A percentile compares a stretch with the other conserved stretches of the same genome.
Evolutionary conservation across 2,888 invertebrate genomes (phyloP).

Genomic region (Stenichneumon culpator): DNA sequence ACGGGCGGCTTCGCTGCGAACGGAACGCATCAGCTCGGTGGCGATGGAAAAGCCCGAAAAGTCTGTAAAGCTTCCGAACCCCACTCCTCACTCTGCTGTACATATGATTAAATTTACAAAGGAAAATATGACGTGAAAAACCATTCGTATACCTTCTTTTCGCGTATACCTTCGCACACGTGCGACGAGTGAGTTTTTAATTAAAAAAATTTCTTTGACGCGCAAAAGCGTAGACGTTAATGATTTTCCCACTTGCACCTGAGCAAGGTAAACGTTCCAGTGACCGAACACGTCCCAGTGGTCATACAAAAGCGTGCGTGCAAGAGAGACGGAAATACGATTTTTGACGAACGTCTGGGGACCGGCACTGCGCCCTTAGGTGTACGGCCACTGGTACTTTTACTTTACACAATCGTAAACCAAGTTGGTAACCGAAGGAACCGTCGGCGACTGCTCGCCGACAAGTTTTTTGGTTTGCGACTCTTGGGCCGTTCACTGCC

Average conservation of each 20-base stretch:
- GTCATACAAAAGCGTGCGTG: no score
- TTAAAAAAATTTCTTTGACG: constrained; percentile 9
- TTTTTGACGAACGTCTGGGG: no score
- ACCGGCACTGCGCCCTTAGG: no score
- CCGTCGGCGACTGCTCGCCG: not conserved
- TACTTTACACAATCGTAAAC: not conserved
- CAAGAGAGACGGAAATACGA: no score
- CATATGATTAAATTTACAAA: constrained; percentile 17
- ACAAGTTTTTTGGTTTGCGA: not conserved
- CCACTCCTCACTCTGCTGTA: not conserved
- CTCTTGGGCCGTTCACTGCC: no score
- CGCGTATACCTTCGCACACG: not conserved
- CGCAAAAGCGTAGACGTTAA: not conserved
- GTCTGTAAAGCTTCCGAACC: not conserved
- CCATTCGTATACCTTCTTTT: constrained; percentile 2
- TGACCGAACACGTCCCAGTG: no score
- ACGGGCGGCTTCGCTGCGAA: not conserved
- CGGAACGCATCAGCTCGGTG: not conserved
- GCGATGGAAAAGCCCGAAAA: not conserved
- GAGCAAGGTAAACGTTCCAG: no score
- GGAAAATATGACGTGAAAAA: not conserved
- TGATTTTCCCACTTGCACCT: not conserved
- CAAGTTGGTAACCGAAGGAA: not conserved
- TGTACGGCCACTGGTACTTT: no score
- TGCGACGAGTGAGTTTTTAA: not conserved